Conservation (phyloP, 92 coral and sea anemone species). For the Paragorgia papillata region DNA sequence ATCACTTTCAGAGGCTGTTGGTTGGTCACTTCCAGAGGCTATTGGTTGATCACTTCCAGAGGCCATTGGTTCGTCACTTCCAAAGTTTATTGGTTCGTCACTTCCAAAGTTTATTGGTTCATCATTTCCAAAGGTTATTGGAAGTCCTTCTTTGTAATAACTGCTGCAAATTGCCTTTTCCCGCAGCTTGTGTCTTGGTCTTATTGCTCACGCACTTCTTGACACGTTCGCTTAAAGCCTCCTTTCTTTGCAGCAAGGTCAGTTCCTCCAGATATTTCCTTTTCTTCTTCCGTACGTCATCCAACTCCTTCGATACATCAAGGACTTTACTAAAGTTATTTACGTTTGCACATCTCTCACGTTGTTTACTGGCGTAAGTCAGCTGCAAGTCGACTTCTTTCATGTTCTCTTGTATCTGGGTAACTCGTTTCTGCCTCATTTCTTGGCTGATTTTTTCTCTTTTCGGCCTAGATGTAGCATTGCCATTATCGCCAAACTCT, state of each 20-base stretch:
- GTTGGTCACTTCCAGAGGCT: too few relatives aligned
- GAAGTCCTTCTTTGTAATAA: too few relatives aligned
- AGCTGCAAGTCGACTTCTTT: slow-evolving; percentile 54
- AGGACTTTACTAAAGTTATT: slow-evolving; percentile 55
- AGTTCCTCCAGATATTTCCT: slow-evolving; percentile 48
- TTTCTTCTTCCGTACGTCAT: too few relatives aligned
- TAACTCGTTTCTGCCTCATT: slow-evolving; percentile 46
- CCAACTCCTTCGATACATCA: slow-evolving; percentile 58
- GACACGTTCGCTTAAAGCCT: slow-evolving; percentile 25
- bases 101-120: too few relatives aligned
- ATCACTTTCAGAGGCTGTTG: too few relatives aligned
- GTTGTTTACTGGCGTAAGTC: slow-evolving; percentile 33
- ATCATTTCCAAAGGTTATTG: slow-evolving; percentile 11
- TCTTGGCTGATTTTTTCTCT: slow-evolving; percentile 41
- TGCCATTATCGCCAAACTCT: slow-evolving; percentile 20
- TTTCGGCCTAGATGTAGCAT: neutral
- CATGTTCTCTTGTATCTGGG: slow-evolving; percentile 53
- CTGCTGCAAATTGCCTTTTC: slow-evolving; percentile 4
- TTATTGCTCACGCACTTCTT: slow-evolving; percentile 34
- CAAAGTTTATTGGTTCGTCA: too few relatives aligned
- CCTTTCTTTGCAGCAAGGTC: slow-evolving; percentile 46
- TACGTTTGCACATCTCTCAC: slow-evolving; percentile 51
- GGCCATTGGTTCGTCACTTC: too few relatives aligned
- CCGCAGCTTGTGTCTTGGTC: slow-evolving; percentile 21
- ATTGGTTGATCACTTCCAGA: too few relatives aligned